phyloP scores from a whole-genome alignment of 1,140 invertebrate genomes.

The Cephus cinctus region DNA sequence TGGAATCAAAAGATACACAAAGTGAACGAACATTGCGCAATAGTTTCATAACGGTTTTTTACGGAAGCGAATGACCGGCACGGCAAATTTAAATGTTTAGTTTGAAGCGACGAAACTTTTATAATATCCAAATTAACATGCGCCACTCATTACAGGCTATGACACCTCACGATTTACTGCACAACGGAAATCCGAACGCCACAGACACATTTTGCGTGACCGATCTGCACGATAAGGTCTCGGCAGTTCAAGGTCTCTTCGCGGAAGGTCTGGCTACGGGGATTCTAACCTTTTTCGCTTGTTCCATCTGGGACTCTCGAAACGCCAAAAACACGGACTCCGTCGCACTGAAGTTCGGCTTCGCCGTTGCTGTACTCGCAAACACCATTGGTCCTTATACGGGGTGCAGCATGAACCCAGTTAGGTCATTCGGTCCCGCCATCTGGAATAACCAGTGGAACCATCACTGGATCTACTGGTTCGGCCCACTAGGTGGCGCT shows the following conservation, averaged over 20 bases:
- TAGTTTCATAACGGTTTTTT: too few species aligned
- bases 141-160: conserved; percentile 49
- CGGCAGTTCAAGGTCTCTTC: conserved; percentile 54
- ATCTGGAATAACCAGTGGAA: conserved; percentile 70
- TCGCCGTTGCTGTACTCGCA: conserved; percentile 54
- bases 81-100: too few species aligned
- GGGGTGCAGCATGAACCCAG: conserved; percentile 82
- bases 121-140: too few species aligned
- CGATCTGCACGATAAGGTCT: conserved; percentile 50
- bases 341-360: conserved; percentile 56
- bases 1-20: too few species aligned
- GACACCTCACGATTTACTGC: conserved; percentile 46
- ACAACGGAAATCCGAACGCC: not conserved
- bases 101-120: too few species aligned
- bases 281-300: conserved; percentile 69
- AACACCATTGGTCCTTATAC: conserved; percentile 61
- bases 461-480: conserved; percentile 67
- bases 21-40: too few species aligned
- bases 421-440: conserved; percentile 75
- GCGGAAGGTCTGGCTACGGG: conserved; percentile 68
- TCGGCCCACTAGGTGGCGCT: conserved; percentile 55
- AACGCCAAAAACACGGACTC: conserved; percentile 56
- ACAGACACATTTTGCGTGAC: conserved; percentile 61
- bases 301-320: conserved; percentile 62
- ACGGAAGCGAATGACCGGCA: too few species aligned